phyloP scores from a whole-genome alignment of 2,797 vertebrate species.

The Liasis olivaceus region DNA sequence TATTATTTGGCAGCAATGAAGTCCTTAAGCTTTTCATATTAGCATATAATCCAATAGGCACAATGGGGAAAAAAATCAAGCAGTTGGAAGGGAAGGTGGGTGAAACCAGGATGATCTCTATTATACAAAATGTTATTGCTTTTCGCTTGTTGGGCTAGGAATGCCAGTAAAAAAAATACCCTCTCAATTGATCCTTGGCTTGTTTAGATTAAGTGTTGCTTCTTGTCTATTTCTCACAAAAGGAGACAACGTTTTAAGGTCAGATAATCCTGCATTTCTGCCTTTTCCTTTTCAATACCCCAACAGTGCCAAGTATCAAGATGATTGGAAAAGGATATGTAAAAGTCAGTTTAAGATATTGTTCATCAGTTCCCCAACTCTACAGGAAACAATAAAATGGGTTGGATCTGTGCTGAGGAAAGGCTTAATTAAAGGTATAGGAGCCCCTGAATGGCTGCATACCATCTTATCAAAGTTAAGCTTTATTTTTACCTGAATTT shows the following conservation, averaged over 20 bases:
- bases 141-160: background rate
- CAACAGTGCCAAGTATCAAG: too few species aligned
- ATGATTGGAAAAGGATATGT: too few species aligned
- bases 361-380: background rate
- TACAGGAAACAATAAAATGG: background rate
- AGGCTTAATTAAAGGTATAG: background rate
- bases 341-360: background rate
- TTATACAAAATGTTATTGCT: background rate
- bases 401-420: background rate
- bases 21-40: too few species aligned
- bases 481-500: too few species aligned
- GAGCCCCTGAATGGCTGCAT: background rate
- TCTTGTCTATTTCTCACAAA: background rate
- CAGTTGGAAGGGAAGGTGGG: too few species aligned
- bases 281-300: too few species aligned
- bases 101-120: too few species aligned
- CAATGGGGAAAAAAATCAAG: too few species aligned
- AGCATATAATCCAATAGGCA: too few species aligned
- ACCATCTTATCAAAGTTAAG: background rate
- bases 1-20: too few species aligned
- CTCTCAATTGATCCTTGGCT: background rate
- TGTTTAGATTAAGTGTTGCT: background rate
- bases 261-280: too few species aligned
- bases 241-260: too few species aligned
- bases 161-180: background rate